Evolutionary conservation across 1,140 invertebrate species (phyloP).

Genomic region (Hypothenemus hampei): DNA sequence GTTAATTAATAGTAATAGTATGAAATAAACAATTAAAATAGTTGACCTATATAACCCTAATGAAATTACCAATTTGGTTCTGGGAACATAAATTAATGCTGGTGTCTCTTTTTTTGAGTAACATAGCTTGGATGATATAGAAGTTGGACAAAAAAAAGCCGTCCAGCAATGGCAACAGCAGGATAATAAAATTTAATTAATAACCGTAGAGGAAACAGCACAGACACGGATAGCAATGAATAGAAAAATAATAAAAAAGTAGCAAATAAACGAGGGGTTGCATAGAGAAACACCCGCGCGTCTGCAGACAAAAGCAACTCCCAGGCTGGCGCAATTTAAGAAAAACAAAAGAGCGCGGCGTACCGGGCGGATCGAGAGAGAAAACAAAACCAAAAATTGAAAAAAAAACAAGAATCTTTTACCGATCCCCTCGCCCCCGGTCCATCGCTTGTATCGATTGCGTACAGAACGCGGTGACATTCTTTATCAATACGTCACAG

Average conservation of each 20-base stretch:
- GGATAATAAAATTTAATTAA: slow-evolving; percentile 30
- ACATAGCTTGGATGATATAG: not conserved
- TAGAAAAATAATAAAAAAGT: slow-evolving; percentile 21
- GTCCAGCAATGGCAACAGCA: slow-evolving; percentile 1
- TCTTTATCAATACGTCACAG: slow-evolving; percentile 56
- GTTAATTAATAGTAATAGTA: no score
- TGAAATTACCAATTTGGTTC: no score
- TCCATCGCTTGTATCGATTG: slow-evolving; percentile 44
- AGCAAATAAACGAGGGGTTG: slow-evolving; percentile 22
- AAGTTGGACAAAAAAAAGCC: not conserved
- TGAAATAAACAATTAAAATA: no score
- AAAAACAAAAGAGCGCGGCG: slow-evolving; percentile 31
- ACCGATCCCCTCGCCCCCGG: slow-evolving; percentile 10
- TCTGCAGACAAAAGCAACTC: slow-evolving; percentile 26
- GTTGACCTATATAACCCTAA: no score
- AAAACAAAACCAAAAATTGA: slow-evolving; percentile 29
- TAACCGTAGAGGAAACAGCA: slow-evolving; percentile 26
- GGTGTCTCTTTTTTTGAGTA: not conserved
- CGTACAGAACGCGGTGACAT: slow-evolving; percentile 54
- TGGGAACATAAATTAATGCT: no score
- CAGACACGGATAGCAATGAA: slow-evolving; percentile 21
- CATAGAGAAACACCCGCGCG: slow-evolving; percentile 28
- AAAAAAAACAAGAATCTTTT: slow-evolving; percentile 24
- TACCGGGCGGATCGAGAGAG: slow-evolving; percentile 25
- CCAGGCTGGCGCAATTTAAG: slow-evolving; percentile 31